phyloP scores from a whole-genome alignment of 2,113 vertebrate genomes.

The Corapipo altera region DNA sequence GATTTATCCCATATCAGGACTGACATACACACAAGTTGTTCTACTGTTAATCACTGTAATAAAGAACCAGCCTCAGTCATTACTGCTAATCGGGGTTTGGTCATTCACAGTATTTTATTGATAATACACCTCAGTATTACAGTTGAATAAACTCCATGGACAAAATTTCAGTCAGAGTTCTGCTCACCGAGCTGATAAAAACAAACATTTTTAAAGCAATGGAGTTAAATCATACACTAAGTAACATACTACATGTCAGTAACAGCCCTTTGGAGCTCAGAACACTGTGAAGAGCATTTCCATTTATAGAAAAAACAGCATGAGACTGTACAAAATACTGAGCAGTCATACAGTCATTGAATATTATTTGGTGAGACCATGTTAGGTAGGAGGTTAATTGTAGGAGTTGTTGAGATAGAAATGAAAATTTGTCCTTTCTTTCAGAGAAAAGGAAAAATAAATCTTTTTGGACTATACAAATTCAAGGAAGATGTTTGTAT shows the following conservation, averaged over 20 bases:
- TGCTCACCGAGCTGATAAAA: not conserved
- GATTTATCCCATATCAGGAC: not conserved
- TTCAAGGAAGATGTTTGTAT: not conserved
- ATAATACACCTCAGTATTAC: not conserved
- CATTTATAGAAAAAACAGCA: not conserved
- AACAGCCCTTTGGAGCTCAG: not conserved
- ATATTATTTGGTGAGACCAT: not conserved
- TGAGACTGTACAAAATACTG: not conserved
- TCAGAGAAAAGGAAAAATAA: not conserved
- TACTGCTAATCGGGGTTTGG: not conserved
- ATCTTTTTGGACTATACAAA: not conserved
- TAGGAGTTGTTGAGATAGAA: not conserved
- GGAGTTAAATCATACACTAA: not conserved
- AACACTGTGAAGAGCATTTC: not conserved
- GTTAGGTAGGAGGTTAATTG: not conserved
- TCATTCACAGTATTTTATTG: not conserved
- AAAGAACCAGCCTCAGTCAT: not conserved
- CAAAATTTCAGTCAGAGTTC: not conserved
- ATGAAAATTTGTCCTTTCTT: not conserved
- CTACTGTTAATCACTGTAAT: not conserved
- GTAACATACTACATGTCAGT: not conserved
- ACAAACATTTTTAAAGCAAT: not conserved
- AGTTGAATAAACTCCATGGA: not conserved
- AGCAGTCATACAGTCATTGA: not conserved
- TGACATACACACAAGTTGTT: not conserved